Evolutionary conservation across 2,797 vertebrate species (phyloP).

Genomic region (Acanthiza pusilla): DNA sequence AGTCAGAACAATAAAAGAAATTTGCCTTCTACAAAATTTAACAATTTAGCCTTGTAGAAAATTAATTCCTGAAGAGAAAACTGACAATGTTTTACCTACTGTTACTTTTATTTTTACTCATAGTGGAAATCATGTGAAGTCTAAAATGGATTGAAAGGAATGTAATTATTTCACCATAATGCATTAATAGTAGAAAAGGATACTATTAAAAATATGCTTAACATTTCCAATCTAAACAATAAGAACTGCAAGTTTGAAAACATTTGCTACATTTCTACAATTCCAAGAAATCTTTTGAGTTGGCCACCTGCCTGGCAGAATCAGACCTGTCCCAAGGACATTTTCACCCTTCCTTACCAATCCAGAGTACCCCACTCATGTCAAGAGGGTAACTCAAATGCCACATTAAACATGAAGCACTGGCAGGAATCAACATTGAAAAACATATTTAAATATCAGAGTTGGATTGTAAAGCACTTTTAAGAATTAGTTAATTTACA

Average conservation of each 20-base stretch:
- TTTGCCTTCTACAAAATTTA: not conserved
- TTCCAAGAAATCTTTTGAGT: constrained; percentile 6
- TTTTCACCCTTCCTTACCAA: not conserved
- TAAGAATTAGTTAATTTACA: not conserved
- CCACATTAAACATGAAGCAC: not conserved
- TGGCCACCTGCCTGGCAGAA: not conserved
- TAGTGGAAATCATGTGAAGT: not conserved
- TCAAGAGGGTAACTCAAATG: not conserved
- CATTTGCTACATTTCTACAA: constrained; percentile 25
- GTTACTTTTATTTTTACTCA: constrained; percentile 5
- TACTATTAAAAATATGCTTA: not conserved
- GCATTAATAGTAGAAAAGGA: constrained; percentile 10
- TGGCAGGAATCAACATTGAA: not conserved
- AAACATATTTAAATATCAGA: not conserved
- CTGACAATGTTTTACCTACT: not conserved
- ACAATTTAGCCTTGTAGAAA: not conserved
- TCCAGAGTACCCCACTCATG: not conserved
- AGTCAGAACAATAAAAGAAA: not conserved
- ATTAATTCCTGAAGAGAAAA: not conserved
- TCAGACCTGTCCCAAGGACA: not conserved
- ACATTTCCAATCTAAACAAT: constrained; percentile 27
- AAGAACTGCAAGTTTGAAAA: constrained; percentile 24
- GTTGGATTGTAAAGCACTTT: not conserved
- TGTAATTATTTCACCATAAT: constrained; percentile 13
- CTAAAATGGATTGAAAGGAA: constrained; percentile 23